phyloP scores from a whole-genome alignment of 2,797 vertebrate species.

The Moxostoma hubbsi region DNA sequence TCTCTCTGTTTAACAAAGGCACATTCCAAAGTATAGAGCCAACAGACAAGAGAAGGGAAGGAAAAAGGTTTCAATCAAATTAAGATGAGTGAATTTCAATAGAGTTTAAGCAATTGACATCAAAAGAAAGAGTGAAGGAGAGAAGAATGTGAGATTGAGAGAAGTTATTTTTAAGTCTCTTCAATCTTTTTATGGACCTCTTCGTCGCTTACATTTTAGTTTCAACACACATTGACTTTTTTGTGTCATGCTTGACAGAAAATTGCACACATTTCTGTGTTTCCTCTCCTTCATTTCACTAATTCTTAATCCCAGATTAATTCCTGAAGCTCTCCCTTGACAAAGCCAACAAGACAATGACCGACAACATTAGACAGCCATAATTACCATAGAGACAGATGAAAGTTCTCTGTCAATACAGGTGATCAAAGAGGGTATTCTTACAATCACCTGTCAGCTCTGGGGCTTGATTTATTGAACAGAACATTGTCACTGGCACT shows the following conservation, averaged over 20 bases:
- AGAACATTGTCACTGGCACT: background rate
- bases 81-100: too few relatives aligned
- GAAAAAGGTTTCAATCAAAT: background rate
- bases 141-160: background rate
- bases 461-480: constrained; percentile 5
- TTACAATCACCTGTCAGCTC: constrained; percentile 21
- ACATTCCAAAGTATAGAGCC: background rate
- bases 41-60: background rate
- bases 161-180: background rate
- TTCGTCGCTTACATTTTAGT: background rate
- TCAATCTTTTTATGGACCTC: background rate
- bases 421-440: constrained; percentile 38
- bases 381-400: constrained; percentile 18
- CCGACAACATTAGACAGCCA: constrained; percentile 14
- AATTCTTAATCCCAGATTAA: constrained; percentile 13
- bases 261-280: background rate
- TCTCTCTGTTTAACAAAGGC: background rate
- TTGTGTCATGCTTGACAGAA: background rate
- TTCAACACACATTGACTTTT: background rate
- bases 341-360: constrained; percentile 13
- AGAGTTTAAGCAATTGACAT: constrained; percentile 22
- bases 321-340: constrained; percentile 10
- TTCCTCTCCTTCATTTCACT: background rate
- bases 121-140: constrained; percentile 16
- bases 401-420: constrained; percentile 17